phyloP scores from a whole-genome alignment of 2,797 vertebrate genomes.

The Enteromius radiatus region DNA sequence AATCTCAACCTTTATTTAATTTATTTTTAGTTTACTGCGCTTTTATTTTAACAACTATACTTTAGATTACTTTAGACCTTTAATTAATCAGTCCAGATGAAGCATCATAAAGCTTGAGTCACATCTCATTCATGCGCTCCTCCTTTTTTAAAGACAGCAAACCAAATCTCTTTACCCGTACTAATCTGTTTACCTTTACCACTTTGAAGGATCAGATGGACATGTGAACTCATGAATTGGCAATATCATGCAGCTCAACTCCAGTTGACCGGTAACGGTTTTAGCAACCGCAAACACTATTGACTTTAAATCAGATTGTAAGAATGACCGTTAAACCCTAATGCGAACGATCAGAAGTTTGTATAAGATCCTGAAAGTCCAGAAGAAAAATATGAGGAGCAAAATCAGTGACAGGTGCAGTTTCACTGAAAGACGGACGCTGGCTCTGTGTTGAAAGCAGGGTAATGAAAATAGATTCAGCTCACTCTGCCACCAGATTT shows the following conservation, averaged over 20 bases:
- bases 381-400: neutral
- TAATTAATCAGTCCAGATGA: neutral
- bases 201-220: constrained; percentile 1
- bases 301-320: neutral
- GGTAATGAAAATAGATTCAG: constrained; percentile 67
- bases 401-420: neutral
- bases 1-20: neutral
- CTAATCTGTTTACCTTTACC: constrained; percentile 11
- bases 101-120: neutral
- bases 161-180: neutral
- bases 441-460: constrained; percentile 47
- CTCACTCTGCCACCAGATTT: constrained; percentile 68
- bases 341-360: neutral
- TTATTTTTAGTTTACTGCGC: neutral
- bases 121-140: neutral
- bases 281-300: neutral
- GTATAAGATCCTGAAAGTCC: neutral
- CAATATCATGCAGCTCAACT: neutral
- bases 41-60: neutral
- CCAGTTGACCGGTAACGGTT: neutral
- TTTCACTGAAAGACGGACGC: neutral
- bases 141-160: neutral
- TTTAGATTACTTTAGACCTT: neutral
- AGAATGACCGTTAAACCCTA: neutral
- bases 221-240: constrained; percentile 5